Conservation (phyloP, 2,888 invertebrate species). For the Trachelus troglodyta region DNA sequence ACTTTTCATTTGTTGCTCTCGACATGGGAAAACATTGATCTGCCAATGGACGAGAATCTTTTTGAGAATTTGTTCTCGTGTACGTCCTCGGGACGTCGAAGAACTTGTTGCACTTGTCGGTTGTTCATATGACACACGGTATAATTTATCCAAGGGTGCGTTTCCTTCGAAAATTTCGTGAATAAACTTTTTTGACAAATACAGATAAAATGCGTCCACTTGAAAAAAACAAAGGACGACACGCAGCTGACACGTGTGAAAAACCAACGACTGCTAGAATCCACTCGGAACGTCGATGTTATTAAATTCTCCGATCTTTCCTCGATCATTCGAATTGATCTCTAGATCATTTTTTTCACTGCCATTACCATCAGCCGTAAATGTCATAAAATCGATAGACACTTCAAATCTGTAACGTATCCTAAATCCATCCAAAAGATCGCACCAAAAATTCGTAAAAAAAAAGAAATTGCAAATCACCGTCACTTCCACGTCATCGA, state of each 20-base stretch:
- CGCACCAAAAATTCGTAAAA: too few species aligned
- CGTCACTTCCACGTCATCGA: too few species aligned
- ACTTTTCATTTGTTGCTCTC: constrained; percentile 44
- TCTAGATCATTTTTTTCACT: too few species aligned
- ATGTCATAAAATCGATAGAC: too few species aligned
- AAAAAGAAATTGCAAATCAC: too few species aligned
- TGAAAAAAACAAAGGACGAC: constrained; percentile 18
- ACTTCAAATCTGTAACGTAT: too few species aligned
- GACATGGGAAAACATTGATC: not conserved
- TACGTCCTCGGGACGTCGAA: constrained; percentile 10
- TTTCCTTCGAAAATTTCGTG: not conserved
- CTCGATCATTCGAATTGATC: not conserved
- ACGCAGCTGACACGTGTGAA: constrained; percentile 8
- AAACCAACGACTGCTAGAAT: not conserved
- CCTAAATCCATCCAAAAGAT: too few species aligned
- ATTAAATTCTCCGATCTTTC: not conserved
- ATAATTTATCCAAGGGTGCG: constrained; percentile 17
- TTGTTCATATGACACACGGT: constrained; percentile 23
- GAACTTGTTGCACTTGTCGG: constrained; percentile 7
- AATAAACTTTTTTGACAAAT: constrained; percentile 13
- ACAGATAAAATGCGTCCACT: constrained; percentile 13
- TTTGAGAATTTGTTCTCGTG: not conserved
- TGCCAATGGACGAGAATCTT: not conserved
- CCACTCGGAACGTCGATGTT: not conserved
- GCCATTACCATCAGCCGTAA: too few species aligned